These are phyloP conservation scores for Globodera rostochiensis DNA, from an alignment of 1,140 invertebrate genomes.

Conservation along the genomic window DNA sequence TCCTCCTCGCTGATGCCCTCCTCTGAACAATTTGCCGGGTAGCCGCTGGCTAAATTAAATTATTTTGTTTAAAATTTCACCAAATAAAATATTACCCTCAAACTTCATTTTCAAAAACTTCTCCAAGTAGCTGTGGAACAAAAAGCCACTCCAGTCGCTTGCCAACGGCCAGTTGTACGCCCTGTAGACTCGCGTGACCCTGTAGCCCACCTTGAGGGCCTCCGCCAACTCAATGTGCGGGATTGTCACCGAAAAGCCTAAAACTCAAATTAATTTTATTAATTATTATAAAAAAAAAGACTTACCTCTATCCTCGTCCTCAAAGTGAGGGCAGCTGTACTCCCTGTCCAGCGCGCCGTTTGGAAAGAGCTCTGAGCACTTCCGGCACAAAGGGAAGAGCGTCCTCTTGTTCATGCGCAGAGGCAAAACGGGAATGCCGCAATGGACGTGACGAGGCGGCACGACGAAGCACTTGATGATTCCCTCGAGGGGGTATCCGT, in stretches of 20 bases:
- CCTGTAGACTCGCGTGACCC: not conserved
- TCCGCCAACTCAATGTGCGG: not conserved
- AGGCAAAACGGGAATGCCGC: conserved; percentile 6
- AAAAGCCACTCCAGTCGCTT: too few species aligned
- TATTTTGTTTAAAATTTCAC: too few species aligned
- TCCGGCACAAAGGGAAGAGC: conserved; percentile 11
- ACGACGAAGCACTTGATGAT: conserved; percentile 7
- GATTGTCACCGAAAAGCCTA: not conserved
- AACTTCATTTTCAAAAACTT: too few species aligned
- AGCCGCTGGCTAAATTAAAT: too few species aligned
- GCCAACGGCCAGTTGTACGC: too few species aligned
- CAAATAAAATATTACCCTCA: too few species aligned
- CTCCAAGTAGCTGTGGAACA: too few species aligned
- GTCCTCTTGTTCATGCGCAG: not conserved
- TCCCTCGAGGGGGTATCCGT: not conserved
- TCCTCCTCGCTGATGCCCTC: too few species aligned
- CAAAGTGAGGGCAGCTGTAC: not conserved
- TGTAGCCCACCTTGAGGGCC: not conserved
- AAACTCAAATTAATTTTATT: not conserved
- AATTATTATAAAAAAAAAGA: not conserved
- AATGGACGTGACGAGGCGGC: not conserved
- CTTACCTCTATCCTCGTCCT: not conserved
- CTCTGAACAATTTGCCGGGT: too few species aligned
- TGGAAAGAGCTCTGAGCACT: not conserved
- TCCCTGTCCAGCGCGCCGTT: not conserved